Evolutionary conservation across 2,113 vertebrate genomes (phyloP).

Genomic region (Etheostoma cragini): DNA sequence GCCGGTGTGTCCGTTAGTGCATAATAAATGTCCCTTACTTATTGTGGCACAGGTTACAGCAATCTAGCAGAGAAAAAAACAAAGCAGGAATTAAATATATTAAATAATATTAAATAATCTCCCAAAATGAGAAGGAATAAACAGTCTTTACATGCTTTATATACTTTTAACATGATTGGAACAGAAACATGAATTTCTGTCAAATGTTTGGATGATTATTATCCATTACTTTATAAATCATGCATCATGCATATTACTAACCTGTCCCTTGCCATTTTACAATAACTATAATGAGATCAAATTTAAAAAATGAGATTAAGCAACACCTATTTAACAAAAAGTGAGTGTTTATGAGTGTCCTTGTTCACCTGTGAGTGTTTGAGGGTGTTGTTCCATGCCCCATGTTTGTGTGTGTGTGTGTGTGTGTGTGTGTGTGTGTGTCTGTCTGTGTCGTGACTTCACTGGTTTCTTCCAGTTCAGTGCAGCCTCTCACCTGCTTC

Average conservation of each 20-base stretch:
- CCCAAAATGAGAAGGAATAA: background rate
- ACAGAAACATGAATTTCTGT: background rate
- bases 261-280: background rate
- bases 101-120: background rate
- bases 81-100: constrained; percentile 10
- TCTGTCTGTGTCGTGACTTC: constrained; percentile 32
- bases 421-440: background rate
- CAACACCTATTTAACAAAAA: background rate
- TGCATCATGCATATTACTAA: background rate
- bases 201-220: background rate
- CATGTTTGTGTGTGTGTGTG: background rate
- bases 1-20: constrained; percentile 80
- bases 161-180: background rate
- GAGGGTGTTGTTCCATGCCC: background rate
- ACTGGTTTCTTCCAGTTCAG: constrained; percentile 53
- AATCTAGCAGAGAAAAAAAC: constrained; percentile 43
- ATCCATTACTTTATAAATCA: background rate
- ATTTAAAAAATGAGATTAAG: background rate
- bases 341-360: background rate
- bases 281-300: background rate
- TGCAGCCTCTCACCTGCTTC: constrained; percentile 85
- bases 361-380: constrained; percentile 6
- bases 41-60: constrained; percentile 35
- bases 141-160: background rate
- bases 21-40: constrained; percentile 77